Evolutionary conservation across 2,888 invertebrate species (phyloP).

Genomic region (Sisyra nigra): DNA sequence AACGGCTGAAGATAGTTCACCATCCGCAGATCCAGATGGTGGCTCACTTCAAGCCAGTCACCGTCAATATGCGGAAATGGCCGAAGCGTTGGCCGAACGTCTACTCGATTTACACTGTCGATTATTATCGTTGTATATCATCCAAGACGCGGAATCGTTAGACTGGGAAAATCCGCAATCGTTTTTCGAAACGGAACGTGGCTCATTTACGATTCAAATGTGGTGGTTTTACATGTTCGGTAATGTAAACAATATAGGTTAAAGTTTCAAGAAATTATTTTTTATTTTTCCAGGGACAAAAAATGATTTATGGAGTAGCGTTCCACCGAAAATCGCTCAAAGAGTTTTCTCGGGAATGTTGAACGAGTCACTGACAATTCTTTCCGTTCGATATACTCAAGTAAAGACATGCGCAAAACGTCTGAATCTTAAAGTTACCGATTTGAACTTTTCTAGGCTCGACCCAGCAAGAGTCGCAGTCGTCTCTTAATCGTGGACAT

Average conservation of each 20-base stretch:
- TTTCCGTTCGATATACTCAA: conserved; percentile 66
- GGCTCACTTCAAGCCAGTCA: conserved; percentile 33
- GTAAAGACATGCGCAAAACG: conserved; percentile 24
- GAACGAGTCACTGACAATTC: conserved; percentile 67
- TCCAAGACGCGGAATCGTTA: conserved; percentile 67
- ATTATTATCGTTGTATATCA: conserved; percentile 57
- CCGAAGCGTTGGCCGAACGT: conserved; percentile 69
- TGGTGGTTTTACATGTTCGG: conserved; percentile 83
- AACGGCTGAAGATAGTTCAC: conserved; percentile 22
- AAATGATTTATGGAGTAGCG: conserved; percentile 71
- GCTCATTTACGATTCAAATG: conserved; percentile 70
- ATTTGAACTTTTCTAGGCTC: conserved; percentile 33
- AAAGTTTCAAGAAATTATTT: neutral
- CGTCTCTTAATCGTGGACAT: conserved; percentile 52
- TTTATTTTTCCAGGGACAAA: conserved; percentile 52
- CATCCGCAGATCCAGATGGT: conserved; percentile 3
- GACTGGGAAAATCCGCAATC: conserved; percentile 48
- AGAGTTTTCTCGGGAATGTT: conserved; percentile 72
- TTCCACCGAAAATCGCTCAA: conserved; percentile 79
- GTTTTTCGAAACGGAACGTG: conserved; percentile 57
- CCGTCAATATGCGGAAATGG: conserved; percentile 66
- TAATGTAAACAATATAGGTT: conserved; percentile 20
- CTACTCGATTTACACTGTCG: conserved; percentile 67
- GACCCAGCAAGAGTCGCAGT: conserved; percentile 40
- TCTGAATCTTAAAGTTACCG: conserved; percentile 2